Conservation (phyloP, 2,113 vertebrate species). For the Gallinago jamesoni region DNA sequence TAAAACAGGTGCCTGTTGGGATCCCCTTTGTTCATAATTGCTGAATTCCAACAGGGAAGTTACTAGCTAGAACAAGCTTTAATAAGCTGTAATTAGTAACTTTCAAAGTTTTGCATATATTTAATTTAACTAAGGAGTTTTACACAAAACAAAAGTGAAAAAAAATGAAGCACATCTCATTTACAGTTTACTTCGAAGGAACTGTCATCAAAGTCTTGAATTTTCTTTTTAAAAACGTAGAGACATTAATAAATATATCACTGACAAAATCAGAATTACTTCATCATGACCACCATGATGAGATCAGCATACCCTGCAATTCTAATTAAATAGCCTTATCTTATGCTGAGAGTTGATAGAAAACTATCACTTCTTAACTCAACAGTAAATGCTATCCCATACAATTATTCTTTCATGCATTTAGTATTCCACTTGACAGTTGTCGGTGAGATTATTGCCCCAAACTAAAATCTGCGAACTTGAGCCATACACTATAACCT, state of each 20-base stretch:
- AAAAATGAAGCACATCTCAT: not conserved
- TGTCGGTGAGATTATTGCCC: not conserved
- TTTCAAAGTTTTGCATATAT: slow-evolving; percentile 16
- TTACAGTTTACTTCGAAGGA: not conserved
- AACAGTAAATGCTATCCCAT: not conserved
- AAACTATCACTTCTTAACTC: not conserved
- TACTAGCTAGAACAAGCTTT: slow-evolving; percentile 20
- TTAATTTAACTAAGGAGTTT: not conserved
- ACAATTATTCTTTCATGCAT: not conserved
- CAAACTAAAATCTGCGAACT: not conserved
- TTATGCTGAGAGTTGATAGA: not conserved
- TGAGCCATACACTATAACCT: not conserved
- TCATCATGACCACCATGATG: not conserved
- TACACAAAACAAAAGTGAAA: not conserved
- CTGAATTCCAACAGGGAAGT: slow-evolving; percentile 10
- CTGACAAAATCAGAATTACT: not conserved
- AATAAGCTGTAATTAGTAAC: slow-evolving; percentile 27
- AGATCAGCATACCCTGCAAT: not conserved
- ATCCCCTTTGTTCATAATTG: slow-evolving; percentile 3
- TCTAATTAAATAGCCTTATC: not conserved
- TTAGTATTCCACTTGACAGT: not conserved
- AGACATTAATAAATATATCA: not conserved
- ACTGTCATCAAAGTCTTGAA: not conserved
- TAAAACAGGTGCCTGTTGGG: slow-evolving; percentile 37
- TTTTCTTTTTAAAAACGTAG: not conserved